These are phyloP conservation scores for Spondyliosoma cantharus DNA, from an alignment of 2,797 vertebrate genomes.

Conservation along the genomic window DNA sequence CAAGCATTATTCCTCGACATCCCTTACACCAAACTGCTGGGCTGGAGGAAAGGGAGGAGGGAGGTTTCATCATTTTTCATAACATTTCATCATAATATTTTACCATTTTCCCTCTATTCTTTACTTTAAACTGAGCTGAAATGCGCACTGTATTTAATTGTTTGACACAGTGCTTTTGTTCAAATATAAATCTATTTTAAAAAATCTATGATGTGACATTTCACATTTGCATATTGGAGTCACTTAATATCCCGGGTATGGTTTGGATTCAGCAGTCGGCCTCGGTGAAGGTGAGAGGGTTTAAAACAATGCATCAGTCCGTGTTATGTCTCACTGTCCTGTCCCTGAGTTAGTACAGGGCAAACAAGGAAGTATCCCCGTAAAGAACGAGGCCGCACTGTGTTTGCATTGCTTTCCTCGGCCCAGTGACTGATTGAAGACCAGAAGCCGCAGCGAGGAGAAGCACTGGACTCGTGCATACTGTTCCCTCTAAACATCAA, in stretches of 20 bases:
- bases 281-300: constrained; percentile 62
- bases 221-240: constrained; percentile 15
- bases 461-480: constrained; percentile 73
- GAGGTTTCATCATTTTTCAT: constrained; percentile 55
- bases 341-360: constrained; percentile 67
- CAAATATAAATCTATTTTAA: constrained; percentile 1
- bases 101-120: background rate
- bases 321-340: constrained; percentile 64
- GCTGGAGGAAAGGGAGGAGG: constrained; percentile 28
- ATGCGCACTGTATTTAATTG: background rate
- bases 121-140: background rate
- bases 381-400: constrained; percentile 65
- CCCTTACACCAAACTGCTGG: constrained; percentile 56
- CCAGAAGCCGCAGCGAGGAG: constrained; percentile 79
- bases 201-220: background rate
- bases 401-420: constrained; percentile 79
- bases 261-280: constrained; percentile 42
- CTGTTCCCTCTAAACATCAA: constrained; percentile 84
- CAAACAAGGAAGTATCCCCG: constrained; percentile 71
- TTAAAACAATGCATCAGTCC: constrained; percentile 73
- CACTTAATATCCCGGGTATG: constrained; percentile 27
- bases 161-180: background rate
- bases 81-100: constrained; percentile 38
- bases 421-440: constrained; percentile 80
- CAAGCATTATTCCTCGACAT: constrained; percentile 82